Base-by-base conservation (phyloP, 2,888 invertebrate genomes). In the Dolomedes plantarius region DNA sequence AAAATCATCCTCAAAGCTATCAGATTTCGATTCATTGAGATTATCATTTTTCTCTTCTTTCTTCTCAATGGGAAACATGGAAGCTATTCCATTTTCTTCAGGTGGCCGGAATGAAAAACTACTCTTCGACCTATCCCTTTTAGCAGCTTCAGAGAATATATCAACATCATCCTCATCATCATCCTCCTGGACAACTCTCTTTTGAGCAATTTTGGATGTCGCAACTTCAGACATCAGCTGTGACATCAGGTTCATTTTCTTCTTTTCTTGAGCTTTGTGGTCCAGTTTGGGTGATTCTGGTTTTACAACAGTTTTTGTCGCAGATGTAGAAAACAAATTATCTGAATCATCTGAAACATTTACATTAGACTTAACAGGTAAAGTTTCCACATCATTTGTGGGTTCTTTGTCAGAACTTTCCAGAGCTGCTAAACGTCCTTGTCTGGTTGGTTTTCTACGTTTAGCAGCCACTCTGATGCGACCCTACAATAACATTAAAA, bases 211-310 rank as follows among this genome's bases (percentile, higher is more conserved):
- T 32, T 68, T 77, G 27, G 72, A 72, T 11, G 67, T n/a, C 27
- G 77, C 73, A n/a, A 75, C 83, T 68, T 85, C 83, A 41, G 39
- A 77, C 62, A 85, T 77, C 5, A 85, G 41, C 19, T 85, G 83
- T 0, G 83, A 85, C 83, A 85, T 85, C 2, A 85, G 19, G 19
- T 77, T 50, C 83, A 85, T 85, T 29, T 85, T 85, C 39, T 85
- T 85, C 27, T 85, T 85, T 28, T 85, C 83, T 32, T 85, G 77
- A 5, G 13, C 6, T n/a, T 78, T 85, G 62, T 82, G 68, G 0
- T 56, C 23, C n/a, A 56, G 3, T 31, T 69, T 19, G 3, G 65
- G 16, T 3, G 68, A 39, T 36, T 39, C n/a, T 11, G 11, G 9
- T 7, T 29, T 28, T 16, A 16, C 2, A 46, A 23, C 16, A 11